Evolutionary conservation across 1,140 invertebrate species (phyloP), one percentile per base, ranked within the genome.

Genomic region (Oppia nitens): DNA sequence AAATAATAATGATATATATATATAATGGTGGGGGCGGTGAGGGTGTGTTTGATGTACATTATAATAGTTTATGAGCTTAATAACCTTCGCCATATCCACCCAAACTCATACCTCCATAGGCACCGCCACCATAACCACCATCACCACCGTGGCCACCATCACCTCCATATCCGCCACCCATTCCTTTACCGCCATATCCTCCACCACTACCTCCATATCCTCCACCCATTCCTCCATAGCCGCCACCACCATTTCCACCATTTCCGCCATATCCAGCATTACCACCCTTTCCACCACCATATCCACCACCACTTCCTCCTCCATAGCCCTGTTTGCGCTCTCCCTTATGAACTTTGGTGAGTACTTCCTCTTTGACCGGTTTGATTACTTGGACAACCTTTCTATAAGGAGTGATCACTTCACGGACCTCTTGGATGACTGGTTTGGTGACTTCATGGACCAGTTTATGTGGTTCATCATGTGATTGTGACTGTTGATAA

Each of bases 381-480:
- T n/a, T n/a, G n/a, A n/a, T n/a, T n/a, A n/a, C n/a, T n/a, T n/a
- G n/a, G n/a, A n/a, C n/a, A n/a, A n/a, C n/a, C n/a, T n/a, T n/a
- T n/a, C n/a, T n/a, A n/a, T n/a, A n/a, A n/a, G n/a, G n/a, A n/a
- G n/a, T n/a, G n/a, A n/a, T n/a, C n/a, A n/a, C n/a, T n/a, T n/a
- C n/a, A n/a, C n/a, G n/a, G n/a, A n/a, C n/a, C n/a, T n/a, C n/a
- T n/a, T n/a, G n/a, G n/a, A n/a, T n/a, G n/a, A 59, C 57, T 32
- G 57, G 57, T 25, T 53, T 32, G 23, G 57, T 59, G 58, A 59
- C 57, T 59, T 59, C 57, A 27, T 59, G 57, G 9, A 59, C 57
- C 57, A 59, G 40, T 59, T 24, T 53, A 27, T 59, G 57, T 59
- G 57, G 57, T 25, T 59, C 57, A 59, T 59, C 57, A 25, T 59